phyloP scores from a whole-genome alignment of 1,140 invertebrate species.

The Drosophila takahashii region DNA sequence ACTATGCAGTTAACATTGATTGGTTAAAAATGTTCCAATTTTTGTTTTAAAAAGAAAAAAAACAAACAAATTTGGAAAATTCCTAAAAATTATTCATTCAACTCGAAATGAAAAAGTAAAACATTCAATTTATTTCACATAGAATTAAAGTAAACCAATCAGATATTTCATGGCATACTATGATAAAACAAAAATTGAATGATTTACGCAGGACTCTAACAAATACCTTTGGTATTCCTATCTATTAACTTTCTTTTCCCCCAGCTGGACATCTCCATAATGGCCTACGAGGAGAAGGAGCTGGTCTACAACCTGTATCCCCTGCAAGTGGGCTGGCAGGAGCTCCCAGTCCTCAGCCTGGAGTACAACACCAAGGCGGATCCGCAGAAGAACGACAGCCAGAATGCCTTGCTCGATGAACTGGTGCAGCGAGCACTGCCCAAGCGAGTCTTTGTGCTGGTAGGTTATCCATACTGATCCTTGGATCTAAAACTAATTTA shows the following conservation, averaged over 20 bases:
- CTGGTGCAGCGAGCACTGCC: constrained; percentile 81
- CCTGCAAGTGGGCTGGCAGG: constrained; percentile 82
- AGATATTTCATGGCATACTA: no score
- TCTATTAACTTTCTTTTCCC: background rate
- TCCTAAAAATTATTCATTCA: no score
- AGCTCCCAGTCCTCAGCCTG: constrained; percentile 74
- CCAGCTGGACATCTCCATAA: constrained; percentile 81
- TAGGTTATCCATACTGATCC: constrained; percentile 24
- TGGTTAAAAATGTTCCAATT: no score
- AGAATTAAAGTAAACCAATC: no score
- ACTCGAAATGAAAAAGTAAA: no score
- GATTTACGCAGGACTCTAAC: no score
- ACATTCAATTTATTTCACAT: no score
- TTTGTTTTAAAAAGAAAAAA: no score
- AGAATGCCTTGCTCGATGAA: constrained; percentile 76
- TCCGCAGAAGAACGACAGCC: constrained; percentile 73
- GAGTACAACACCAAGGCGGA: constrained; percentile 82
- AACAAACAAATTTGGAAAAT: no score
- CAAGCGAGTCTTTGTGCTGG: constrained; percentile 83
- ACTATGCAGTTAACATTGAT: no score
- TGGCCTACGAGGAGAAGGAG: constrained; percentile 80
- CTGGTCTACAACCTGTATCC: constrained; percentile 83
- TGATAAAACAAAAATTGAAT: no score
- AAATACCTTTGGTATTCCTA: background rate
- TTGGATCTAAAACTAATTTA: background rate